Evolutionary conservation across 2,888 invertebrate species (phyloP).

Genomic region (Atethmia centrago): DNA sequence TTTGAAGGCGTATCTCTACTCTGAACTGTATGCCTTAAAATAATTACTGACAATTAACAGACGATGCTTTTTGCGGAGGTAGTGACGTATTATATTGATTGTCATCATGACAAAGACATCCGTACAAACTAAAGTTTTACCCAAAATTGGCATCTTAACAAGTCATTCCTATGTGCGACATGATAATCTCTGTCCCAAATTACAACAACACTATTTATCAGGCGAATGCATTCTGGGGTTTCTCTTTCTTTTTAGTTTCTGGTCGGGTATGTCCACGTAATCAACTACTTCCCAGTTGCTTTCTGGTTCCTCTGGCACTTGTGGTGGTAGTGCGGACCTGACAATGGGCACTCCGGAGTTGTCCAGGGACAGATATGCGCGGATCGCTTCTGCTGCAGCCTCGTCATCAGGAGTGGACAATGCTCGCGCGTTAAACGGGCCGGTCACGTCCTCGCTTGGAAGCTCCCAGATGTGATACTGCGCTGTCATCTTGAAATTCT

Average conservation of each 20-base stretch:
- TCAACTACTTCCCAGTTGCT: slow-evolving; percentile 93
- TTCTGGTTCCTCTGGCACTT: slow-evolving; percentile 88
- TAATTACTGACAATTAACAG: slow-evolving; percentile 21
- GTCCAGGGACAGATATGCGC: slow-evolving; percentile 91
- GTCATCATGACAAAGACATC: slow-evolving; percentile 25
- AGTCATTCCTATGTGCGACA: not conserved
- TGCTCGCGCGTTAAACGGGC: slow-evolving; percentile 92
- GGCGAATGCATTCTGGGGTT: slow-evolving; percentile 28
- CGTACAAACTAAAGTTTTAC: slow-evolving; percentile 19
- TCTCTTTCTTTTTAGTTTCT: slow-evolving; percentile 48
- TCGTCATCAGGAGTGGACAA: slow-evolving; percentile 87
- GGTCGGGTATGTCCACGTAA: slow-evolving; percentile 90
- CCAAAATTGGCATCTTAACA: slow-evolving; percentile 19
- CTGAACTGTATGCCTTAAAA: not conserved
- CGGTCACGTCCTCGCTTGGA: slow-evolving; percentile 89
- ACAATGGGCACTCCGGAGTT: slow-evolving; percentile 91
- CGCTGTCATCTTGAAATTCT: slow-evolving; percentile 92
- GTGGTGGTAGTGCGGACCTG: slow-evolving; percentile 89
- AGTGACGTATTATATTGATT: slow-evolving; percentile 27
- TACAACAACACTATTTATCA: slow-evolving; percentile 20
- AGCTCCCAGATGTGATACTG: slow-evolving; percentile 87
- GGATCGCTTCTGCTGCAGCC: slow-evolving; percentile 86
- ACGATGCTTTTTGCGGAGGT: slow-evolving; percentile 25
- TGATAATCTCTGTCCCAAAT: slow-evolving; percentile 1
- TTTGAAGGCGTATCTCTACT: slow-evolving; percentile 10